Conservation (phyloP, 2,797 vertebrate species). For the Micromesistius poutassou region DNA sequence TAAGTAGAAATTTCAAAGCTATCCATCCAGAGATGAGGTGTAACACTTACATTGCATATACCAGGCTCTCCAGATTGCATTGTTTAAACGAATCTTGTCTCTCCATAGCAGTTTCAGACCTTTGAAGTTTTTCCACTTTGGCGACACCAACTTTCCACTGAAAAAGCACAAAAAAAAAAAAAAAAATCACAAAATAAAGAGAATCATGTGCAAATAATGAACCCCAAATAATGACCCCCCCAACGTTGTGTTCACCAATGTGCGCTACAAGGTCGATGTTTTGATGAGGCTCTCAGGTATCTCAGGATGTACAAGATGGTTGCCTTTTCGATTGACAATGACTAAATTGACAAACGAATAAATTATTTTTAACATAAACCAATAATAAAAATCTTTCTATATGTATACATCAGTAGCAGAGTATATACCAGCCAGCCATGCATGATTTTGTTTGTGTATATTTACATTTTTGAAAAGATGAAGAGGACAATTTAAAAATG, state of each 20-base stretch:
- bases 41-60: slow-evolving; percentile 95
- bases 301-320: neutral
- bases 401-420: too few relatives aligned
- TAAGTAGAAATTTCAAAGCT: neutral
- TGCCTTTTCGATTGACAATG: neutral
- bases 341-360: too few relatives aligned
- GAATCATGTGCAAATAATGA: neutral
- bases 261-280: neutral
- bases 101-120: slow-evolving; percentile 96
- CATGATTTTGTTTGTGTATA: too few relatives aligned
- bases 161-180: slow-evolving; percentile 19
- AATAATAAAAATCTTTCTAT: neutral
- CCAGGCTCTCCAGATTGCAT: slow-evolving; percentile 99
- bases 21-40: neutral
- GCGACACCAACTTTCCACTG: slow-evolving; percentile 94
- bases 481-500: neutral
- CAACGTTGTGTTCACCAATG: neutral
- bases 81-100: slow-evolving; percentile 99
- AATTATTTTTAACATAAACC: neutral
- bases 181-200: neutral
- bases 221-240: neutral
- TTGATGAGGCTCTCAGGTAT: neutral
- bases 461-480: neutral
- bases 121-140: slow-evolving; percentile 99
- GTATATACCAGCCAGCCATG: too few relatives aligned